Evolutionary conservation across 2,888 invertebrate genomes (phyloP).

Genomic region (Lacanobia wlatinum): DNA sequence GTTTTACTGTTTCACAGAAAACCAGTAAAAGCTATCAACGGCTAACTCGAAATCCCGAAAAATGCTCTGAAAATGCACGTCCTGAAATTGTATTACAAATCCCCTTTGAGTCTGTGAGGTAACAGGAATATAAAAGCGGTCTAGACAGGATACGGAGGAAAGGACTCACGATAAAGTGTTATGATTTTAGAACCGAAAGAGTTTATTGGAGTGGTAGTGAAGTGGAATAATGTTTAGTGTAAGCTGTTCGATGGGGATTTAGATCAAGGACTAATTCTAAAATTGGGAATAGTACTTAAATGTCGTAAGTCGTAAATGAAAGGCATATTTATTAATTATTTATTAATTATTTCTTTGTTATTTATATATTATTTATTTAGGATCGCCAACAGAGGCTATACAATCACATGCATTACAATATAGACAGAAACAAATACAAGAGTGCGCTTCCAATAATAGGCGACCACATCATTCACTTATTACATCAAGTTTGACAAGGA

Average conservation of each 20-base stretch:
- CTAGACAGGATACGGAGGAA: conserved; percentile 57
- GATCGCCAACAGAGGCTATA: too few species aligned
- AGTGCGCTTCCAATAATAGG: too few species aligned
- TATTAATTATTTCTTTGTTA: too few species aligned
- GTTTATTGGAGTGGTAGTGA: background rate
- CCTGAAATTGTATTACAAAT: conserved; percentile 13
- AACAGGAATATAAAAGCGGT: conserved; percentile 48
- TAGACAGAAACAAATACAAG: too few species aligned
- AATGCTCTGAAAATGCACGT: conserved; percentile 17
- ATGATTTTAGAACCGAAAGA: conserved; percentile 19
- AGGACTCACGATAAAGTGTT: conserved; percentile 9
- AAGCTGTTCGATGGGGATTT: background rate
- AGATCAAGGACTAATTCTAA: background rate
- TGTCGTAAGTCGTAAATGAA: too few species aligned
- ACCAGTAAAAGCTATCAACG: conserved; percentile 25
- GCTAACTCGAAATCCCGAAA: conserved; percentile 8
- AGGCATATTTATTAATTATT: too few species aligned
- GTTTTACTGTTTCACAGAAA: background rate
- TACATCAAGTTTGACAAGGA: too few species aligned
- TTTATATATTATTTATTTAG: too few species aligned
- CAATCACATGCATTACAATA: too few species aligned
- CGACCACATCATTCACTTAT: too few species aligned
- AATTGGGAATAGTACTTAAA: background rate
- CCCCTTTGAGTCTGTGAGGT: conserved; percentile 16
- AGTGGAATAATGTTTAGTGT: conserved; percentile 2